Conservation (phyloP, 2,888 invertebrate genomes). For the Empis stercorea region DNA sequence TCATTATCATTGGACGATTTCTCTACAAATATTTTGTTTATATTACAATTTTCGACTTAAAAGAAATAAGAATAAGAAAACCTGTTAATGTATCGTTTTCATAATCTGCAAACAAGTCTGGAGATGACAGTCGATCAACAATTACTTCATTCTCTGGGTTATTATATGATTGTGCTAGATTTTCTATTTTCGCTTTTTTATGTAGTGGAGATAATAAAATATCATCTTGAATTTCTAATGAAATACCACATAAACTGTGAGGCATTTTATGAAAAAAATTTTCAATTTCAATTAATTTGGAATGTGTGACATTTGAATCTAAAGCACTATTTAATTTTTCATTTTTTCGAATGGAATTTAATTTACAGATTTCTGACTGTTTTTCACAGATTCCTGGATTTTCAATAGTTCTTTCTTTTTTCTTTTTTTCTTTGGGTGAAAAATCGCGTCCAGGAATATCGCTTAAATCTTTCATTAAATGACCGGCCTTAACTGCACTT, state of each 20-base stretch:
- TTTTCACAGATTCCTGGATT: no score
- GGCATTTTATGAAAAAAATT: no score
- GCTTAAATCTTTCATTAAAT: constrained; percentile 47
- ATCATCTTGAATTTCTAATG: background rate
- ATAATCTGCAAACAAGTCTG: constrained; percentile 32
- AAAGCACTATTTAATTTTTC: no score
- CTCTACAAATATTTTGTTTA: no score
- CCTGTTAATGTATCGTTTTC: constrained; percentile 21
- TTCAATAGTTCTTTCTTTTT: no score
- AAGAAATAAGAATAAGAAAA: background rate
- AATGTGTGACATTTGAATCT: background rate
- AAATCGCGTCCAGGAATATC: constrained; percentile 49
- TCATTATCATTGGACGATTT: no score
- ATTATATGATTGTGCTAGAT: background rate
- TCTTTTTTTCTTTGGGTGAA: constrained; percentile 35
- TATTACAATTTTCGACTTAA: no score
- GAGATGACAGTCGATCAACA: constrained; percentile 20
- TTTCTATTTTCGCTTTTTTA: background rate
- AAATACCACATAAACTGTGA: no score
- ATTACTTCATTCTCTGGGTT: no score
- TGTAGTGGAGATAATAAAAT: background rate
- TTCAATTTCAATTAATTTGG: no score
- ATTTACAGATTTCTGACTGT: no score
- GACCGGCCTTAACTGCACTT: constrained; percentile 33
- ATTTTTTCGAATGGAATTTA: no score